Evolutionary conservation across 2,797 vertebrate genomes (phyloP).

Genomic region (Enteromius paludinosus): DNA sequence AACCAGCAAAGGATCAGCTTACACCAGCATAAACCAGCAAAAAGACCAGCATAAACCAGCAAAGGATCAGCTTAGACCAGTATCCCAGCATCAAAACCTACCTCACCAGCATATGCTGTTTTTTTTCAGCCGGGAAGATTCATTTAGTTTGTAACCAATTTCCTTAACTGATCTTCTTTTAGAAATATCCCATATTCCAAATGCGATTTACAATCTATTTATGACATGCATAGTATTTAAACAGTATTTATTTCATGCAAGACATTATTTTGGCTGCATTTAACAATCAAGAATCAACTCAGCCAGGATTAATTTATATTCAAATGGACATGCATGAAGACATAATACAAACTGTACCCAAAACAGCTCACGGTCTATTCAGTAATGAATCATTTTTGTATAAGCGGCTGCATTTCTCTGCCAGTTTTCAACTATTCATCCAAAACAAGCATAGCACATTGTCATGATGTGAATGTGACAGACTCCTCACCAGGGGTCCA

Average conservation of each 20-base stretch:
- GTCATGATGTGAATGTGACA: conserved; percentile 14
- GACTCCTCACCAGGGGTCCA: conserved; percentile 77
- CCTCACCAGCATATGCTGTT: no score
- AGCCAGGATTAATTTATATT: background rate
- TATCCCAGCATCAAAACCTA: no score
- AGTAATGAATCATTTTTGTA: background rate
- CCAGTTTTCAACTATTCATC: background rate
- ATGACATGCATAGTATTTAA: background rate
- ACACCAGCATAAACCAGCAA: no score
- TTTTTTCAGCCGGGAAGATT: background rate
- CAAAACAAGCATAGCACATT: conserved; percentile 5
- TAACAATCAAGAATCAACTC: background rate
- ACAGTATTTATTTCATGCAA: background rate
- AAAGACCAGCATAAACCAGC: no score
- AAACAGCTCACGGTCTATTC: conserved; percentile 1
- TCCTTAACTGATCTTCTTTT: background rate
- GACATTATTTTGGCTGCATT: background rate
- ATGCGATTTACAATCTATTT: background rate
- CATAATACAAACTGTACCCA: background rate
- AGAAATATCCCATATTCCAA: background rate
- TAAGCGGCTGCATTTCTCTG: conserved; percentile 13
- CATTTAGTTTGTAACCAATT: background rate
- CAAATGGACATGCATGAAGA: conserved; percentile 6
- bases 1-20: no score
- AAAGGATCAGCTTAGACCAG: no score